Base-by-base conservation (phyloP, 1,140 invertebrate genomes). In the Adelges cooleyi region DNA sequence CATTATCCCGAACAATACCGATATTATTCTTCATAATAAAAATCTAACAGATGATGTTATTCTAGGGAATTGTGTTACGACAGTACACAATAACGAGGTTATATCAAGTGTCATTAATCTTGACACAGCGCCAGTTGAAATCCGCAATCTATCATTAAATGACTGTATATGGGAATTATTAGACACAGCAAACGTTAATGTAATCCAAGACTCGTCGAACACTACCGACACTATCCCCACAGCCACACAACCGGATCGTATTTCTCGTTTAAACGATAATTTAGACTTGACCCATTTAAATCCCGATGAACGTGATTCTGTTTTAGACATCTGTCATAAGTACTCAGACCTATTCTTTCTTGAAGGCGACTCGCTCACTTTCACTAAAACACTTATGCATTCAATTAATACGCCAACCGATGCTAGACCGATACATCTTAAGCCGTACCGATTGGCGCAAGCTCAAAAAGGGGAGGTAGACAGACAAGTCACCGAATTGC, bases 391-490 rank as follows among this genome's bases (percentile, higher is more conserved):
- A 59, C 48, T 73, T 15, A 59, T 71, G 52, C 73, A 74, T 70
- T 27, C 67, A 44, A 74, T 74, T 38, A 54, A 42, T 10, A 69
- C 65, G 0, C 69, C 66, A 2, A 62, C 50, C 1, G 54, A 67
- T 36, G 65, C 68, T 3, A 11, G 20, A 20, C 70, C 72, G 2
- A 67, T 74, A 4, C 67, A 69, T 53, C 67, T 54, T 6, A 71
- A 71, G 69, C 68, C 67, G 2, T 76, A 76, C 66, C 65, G 73
- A 54, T 74, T 71, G 33, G 74, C 74, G 11, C 22, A 36, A 0
- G 25, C 69, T 13, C 71, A 74, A 29, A 72, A 72, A 66, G 59
- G 70, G 44, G 73, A 76, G 70, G 68, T 75, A 17, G 48, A 72
- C 11, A 68, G 65, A 18, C 73, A 75, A 71, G 70, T 67, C 70